Base-by-base conservation (phyloP, 2,797 vertebrate genomes). In the Euphonia xanthogaster region DNA sequence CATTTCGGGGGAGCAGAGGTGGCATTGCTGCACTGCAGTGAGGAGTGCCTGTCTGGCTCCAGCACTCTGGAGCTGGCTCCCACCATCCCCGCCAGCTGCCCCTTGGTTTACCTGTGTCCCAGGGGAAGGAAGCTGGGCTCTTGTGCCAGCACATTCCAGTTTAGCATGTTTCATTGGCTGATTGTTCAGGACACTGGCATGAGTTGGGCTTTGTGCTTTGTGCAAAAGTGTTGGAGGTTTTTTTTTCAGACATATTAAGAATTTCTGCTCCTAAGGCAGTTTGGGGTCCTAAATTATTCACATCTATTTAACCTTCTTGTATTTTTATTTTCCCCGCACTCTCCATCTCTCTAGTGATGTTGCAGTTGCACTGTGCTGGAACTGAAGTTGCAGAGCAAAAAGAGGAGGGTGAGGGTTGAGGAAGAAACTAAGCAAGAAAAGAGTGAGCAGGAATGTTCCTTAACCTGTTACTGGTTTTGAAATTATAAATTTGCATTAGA, bases 311-410 rank as follows among this genome's bases (percentile, higher is more conserved):
- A 57, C 15, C 7, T 25, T 8, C 6, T 25, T 35, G 5, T 61
- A 3, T 57, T 67, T 91, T 76, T 82, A 12, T 84, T 15, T 84
- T 55, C 9, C 19, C 18, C 67, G 23, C 6, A 19, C 14, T 14
- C 71, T 1, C 0, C 12, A 3, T 65, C 2, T 72, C 19, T 62
- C 6, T n/a, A 25, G 42, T 39, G 39, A 47, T 54, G n/a, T 17
- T 84, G 39, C 55, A 48, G 0, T 33, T 87, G 16, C 23, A 14
- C 60, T 79, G 24, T 50, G 45, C 24, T 65, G 39, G 20, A 81
- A 25, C 17, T 63, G 25, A 55, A 73, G 12, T 37, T 86, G 48
- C 22, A 45, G 50, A 76, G 72, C 12, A 28, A 42, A 77, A 72
- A 27, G 8, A 45, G 57, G 14, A 24, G 16, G 4, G 3, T 55